Evolutionary conservation across 2,113 vertebrate genomes (phyloP), one percentile per base, ranked within the genome.

Genomic region (Myocastor coypus): DNA sequence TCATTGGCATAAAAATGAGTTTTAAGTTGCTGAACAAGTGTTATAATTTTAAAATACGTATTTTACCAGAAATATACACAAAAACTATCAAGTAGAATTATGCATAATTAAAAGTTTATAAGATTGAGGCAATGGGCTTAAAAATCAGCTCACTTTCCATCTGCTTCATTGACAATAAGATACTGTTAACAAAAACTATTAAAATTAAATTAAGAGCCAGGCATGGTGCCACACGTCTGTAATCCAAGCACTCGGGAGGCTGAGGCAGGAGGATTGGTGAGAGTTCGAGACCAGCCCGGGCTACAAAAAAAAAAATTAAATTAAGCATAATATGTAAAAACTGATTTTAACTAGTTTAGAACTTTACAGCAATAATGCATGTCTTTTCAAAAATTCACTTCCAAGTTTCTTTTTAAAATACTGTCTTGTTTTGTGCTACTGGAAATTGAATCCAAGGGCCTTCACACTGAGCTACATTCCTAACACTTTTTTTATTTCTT

Each of bases 151-250:
- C 26, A n/a, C 4, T 91, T 75, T 26, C 59, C 50, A 81, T 52
- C 80, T 77, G 50, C 30, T 85, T 2, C 8, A 90, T 66, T 75
- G 52, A 20, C 20, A 89, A 57, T 75, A 95, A 87, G 82, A 6
- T 89, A 61, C 66, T 91, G 13, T 57, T 80, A 90, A 50, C 5
- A 57, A 61, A 61, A 61, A 61, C 22, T 61, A 61, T 22, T 69
- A 91, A 95, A 95, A 91, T 86, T 77, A 92, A 89, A 81, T 69
- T 87, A 89, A 87, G 26, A n/a, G n/a, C n/a, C n/a, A n/a, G n/a
- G n/a, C n/a, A n/a, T n/a, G n/a, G n/a, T n/a, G n/a, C n/a, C n/a
- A n/a, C n/a, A n/a, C n/a, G n/a, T n/a, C n/a, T n/a, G n/a, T n/a
- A n/a, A n/a, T n/a, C n/a, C n/a, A n/a, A n/a, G n/a, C n/a, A n/a